These are phyloP conservation scores for Stegodyphus mimosarum DNA, from an alignment of 1,140 invertebrate species.

Conservation along the genomic window DNA sequence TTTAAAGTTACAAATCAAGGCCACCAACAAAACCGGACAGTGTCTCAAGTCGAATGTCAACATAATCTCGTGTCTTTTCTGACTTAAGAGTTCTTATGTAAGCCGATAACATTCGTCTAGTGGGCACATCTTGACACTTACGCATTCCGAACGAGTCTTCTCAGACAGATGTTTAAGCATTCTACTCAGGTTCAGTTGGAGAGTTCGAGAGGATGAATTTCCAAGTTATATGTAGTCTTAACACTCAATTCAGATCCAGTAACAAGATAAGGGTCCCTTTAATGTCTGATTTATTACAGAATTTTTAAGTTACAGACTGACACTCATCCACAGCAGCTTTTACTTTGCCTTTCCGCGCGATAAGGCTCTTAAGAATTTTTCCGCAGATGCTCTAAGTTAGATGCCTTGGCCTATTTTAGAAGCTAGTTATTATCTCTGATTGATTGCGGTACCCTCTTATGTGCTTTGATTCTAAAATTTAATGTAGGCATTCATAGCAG, in stretches of 20 bases:
- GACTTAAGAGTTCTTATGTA: neutral
- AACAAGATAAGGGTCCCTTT: slow-evolving; percentile 13
- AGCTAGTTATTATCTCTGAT: too few species aligned
- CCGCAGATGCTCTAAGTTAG: too few species aligned
- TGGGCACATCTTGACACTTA: slow-evolving; percentile 15
- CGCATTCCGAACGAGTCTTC: neutral
- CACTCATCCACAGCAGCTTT: neutral
- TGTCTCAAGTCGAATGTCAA: neutral
- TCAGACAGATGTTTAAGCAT: neutral
- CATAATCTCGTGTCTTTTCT: neutral
- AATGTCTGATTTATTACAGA: slow-evolving; percentile 21
- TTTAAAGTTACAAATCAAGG: slow-evolving; percentile 24
- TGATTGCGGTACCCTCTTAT: too few species aligned
- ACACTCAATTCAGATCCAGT: slow-evolving; percentile 32
- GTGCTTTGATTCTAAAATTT: too few species aligned
- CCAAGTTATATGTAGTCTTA: slow-evolving; percentile 34
- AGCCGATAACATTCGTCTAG: slow-evolving; percentile 9
- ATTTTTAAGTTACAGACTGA: neutral
- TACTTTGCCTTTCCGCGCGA: neutral
- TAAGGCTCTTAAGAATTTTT: slow-evolving; percentile 3
- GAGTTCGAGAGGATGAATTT: slow-evolving; percentile 14
- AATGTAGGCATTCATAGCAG: too few species aligned
- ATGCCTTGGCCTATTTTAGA: too few species aligned
- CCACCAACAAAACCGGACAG: slow-evolving; percentile 25
- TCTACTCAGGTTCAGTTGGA: slow-evolving; percentile 8